Evolutionary conservation across 2,888 invertebrate genomes (phyloP).

Genomic region (Eupithecia pulchellata): DNA sequence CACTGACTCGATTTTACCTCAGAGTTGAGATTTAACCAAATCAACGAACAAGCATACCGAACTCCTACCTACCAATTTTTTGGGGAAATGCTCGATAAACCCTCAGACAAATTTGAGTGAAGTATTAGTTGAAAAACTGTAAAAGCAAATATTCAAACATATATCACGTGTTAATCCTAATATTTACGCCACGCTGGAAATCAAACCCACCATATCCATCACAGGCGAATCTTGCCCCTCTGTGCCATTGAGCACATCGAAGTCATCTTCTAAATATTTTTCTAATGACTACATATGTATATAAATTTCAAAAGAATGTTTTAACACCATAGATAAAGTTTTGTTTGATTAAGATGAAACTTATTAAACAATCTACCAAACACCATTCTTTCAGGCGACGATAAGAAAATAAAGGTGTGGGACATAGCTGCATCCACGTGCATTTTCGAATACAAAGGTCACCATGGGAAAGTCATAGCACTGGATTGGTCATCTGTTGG

Average conservation of each 20-base stretch:
- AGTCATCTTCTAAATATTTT: not conserved
- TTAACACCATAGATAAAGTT: not conserved
- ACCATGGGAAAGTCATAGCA: conserved; percentile 86
- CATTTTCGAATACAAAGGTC: conserved; percentile 87
- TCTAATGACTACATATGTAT: not conserved
- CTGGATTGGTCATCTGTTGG: conserved; percentile 86
- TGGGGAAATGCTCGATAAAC: no score
- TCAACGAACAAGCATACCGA: no score
- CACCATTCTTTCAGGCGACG: conserved; percentile 84
- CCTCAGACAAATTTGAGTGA: no score
- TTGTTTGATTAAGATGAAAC: not conserved
- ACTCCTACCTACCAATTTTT: no score
- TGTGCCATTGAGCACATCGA: not conserved
- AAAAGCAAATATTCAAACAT: no score
- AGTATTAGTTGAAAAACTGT: no score
- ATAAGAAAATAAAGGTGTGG: conserved; percentile 90
- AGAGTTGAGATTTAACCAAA: no score
- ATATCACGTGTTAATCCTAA: no score
- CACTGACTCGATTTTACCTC: no score
- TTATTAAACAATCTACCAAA: not conserved
- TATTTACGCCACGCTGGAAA: not conserved
- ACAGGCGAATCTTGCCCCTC: conserved; percentile 86
- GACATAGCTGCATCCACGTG: conserved; percentile 88
- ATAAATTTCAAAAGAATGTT: not conserved
- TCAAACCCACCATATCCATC: not conserved